Percentiles rank a stretch among this genome's conserved stretches.
Evolutionary conservation across 2,113 vertebrate species (phyloP).

Genomic region (Tamias sibiricus): DNA sequence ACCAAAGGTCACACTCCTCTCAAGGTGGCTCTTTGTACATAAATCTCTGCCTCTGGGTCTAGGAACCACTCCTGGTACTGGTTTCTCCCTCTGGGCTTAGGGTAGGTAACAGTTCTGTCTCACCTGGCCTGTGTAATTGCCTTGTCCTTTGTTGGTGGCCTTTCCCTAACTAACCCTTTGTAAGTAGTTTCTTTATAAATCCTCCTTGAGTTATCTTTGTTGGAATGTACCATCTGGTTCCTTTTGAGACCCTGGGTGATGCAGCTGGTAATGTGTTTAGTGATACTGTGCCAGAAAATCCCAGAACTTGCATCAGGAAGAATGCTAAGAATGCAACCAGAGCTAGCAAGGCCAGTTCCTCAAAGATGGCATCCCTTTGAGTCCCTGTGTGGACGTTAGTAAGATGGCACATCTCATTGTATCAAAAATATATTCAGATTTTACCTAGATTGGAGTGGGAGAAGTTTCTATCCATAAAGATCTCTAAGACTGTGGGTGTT

Average conservation of each 20-base stretch:
- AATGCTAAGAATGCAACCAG: background rate
- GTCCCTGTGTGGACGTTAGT: background rate
- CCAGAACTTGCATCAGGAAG: background rate
- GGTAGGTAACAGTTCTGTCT: background rate
- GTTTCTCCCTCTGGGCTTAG: background rate
- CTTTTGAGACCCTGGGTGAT: background rate
- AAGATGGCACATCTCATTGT: background rate
- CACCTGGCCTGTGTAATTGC: background rate
- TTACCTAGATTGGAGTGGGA: conserved; percentile 15
- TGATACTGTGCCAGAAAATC: background rate
- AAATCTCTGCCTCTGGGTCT: background rate
- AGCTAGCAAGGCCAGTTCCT: background rate
- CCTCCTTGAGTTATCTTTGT: background rate
- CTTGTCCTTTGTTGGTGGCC: background rate
- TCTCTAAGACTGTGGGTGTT: background rate
- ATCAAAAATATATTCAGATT: background rate
- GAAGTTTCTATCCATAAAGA: background rate
- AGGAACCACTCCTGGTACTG: background rate
- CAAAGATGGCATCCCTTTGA: background rate
- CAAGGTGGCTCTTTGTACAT: background rate
- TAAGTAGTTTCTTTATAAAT: background rate
- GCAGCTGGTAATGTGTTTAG: background rate
- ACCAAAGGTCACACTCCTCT: background rate
- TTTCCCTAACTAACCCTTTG: background rate
- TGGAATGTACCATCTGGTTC: background rate